Evolutionary conservation across 2,113 vertebrate species (phyloP), one percentile per base, ranked within the genome.

Genomic region (Brienomyrus brachyistius): DNA sequence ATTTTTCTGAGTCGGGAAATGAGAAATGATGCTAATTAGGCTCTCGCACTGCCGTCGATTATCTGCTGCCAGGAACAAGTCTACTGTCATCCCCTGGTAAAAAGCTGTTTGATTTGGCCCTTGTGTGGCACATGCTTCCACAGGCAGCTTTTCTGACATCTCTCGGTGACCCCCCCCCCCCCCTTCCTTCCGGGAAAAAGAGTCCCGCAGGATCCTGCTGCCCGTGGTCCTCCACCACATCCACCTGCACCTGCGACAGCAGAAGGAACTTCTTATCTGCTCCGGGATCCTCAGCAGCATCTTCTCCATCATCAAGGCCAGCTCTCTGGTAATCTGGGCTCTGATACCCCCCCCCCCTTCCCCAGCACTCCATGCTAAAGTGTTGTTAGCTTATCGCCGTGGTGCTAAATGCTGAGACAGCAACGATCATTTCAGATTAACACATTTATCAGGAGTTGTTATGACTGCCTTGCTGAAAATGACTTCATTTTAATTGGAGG

Each of bases 191-290:
- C 45, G 88, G 77, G 19, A 80, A 95, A 27, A 56, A 99, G 98
- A 99, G 94, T 99, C 98, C 48, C 97, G 98, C 0, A 96, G 98
- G 92, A 98, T 99, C 92, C 95, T 99, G 70, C 96, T 99, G 9
- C 98, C 98, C 8, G 98, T 99, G 74, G 98, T 99, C 56, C 97
- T 99, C 3, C 98, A 99, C 94, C 98, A 99, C 93, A 98, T 99
- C 92, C 98, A 99, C 94, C 97, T 99, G 54, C 98, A 99, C 91
- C 95, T 99, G 85, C 96, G 98, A 51, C 98, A 99, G 93, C 98
- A 99, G 96, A 99, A 99, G 88, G 98, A 99, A 93, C 96, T 99
- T 54, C 97, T 99, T 1, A 98, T 99, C 94, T 99, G 98, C 94
- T 99, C 98, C 80, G 98, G 98, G 62, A 99, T 99, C 90, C 98